phyloP scores from a whole-genome alignment of 2,113 vertebrate genomes.

The Vulpes lagopus region DNA sequence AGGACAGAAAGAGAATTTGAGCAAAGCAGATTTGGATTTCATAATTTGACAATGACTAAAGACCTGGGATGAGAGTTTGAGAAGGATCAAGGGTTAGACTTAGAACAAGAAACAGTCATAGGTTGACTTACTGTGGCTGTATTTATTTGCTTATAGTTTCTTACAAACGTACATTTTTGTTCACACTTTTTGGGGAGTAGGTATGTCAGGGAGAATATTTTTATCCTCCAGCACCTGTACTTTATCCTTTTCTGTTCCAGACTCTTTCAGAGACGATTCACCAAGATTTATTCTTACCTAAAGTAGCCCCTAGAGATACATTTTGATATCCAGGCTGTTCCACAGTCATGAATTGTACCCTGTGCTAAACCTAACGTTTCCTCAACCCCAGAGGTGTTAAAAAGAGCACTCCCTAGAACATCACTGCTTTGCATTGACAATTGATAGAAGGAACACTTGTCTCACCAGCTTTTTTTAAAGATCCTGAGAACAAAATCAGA shows the following conservation, averaged over 20 bases:
- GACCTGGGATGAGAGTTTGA: neutral
- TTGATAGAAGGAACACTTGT: neutral
- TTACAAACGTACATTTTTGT: neutral
- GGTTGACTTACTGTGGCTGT: neutral
- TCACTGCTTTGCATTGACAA: neutral
- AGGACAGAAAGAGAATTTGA: slow-evolving; percentile 49
- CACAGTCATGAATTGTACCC: neutral
- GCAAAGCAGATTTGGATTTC: neutral
- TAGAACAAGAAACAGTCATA: neutral
- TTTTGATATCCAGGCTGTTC: slow-evolving; percentile 11
- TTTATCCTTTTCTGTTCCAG: slow-evolving; percentile 25
- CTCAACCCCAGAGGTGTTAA: neutral
- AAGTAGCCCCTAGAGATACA: neutral
- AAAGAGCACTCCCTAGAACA: neutral
- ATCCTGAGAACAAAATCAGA: neutral
- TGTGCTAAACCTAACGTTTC: slow-evolving; percentile 48
- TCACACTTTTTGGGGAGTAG: neutral
- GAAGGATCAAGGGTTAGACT: slow-evolving; percentile 30
- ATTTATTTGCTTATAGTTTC: slow-evolving; percentile 61
- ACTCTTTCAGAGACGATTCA: slow-evolving; percentile 16
- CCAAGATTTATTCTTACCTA: slow-evolving; percentile 59
- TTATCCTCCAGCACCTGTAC: neutral
- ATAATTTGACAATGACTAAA: slow-evolving; percentile 16
- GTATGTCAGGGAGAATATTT: slow-evolving; percentile 42
- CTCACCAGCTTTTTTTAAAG: slow-evolving; percentile 33